Evolutionary conservation across 2,888 invertebrate genomes (phyloP), one percentile per base, ranked within the genome.

Genomic region (Vesta saturnalis): DNA sequence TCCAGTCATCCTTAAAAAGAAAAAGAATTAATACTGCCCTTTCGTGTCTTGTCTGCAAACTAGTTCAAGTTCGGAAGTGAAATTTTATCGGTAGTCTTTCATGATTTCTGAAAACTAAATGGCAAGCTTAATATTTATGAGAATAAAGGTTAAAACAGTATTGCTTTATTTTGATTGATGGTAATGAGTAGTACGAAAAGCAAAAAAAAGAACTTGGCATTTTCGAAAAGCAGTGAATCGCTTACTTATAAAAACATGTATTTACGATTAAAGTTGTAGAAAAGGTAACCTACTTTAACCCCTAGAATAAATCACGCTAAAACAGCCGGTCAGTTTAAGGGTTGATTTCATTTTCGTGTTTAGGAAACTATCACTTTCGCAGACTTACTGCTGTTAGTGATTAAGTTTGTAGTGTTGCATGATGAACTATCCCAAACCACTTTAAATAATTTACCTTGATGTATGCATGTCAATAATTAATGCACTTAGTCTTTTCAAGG

Each of bases 1-100:
- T 84, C 83, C 89, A 88, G 76, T 90, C 89, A 35, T 87, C 87
- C 85, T 90, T 77, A 18, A 77, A 75, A 67, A 12, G 19, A 71
- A 59, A 67, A 64, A 52, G 56, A 60, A 18, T 10, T 8, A 14
- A 22, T 22, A 55, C 10, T 43, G 43, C 19, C 39, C 21, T 39
- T 43, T 46, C 46, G 21, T 21, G 59, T 46, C n/a, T 15, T 4
- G 15, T 49, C n/a, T n/a, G 21, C 30, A 14, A 15, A 56, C n/a
- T 52, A n/a, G 52, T 52, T 52, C 52, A 52, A 52, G 52, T 52
- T 52, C 52, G 21, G 8, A 39, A 39, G 39, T 39, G 39, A 39
- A 39, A 39, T 52, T 52, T 52, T 19, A 19, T n/a, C 19, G 22
- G 18, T 64, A 35, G 57, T 57, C 56, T 64, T 65, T 65, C 60